These are phyloP conservation scores for Neoarius graeffei DNA, from an alignment of 2,113 vertebrate species.

Conservation along the genomic window DNA sequence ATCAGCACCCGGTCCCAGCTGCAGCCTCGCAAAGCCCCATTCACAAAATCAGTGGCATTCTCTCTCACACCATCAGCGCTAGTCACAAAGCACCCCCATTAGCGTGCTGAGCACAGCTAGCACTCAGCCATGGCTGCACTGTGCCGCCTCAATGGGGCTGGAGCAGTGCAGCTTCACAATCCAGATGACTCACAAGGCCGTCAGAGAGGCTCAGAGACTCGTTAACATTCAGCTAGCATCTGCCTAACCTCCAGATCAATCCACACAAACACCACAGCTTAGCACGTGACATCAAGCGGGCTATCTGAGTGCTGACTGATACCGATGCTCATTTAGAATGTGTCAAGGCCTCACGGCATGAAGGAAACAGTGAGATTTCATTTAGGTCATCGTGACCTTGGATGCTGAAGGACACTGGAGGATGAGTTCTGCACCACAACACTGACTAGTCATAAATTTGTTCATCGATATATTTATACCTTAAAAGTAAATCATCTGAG, in stretches of 20 bases:
- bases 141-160: constrained; percentile 33
- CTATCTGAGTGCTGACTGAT: constrained; percentile 10
- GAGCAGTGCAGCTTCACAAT: constrained; percentile 21
- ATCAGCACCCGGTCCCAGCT: constrained; percentile 34
- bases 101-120: constrained; percentile 48
- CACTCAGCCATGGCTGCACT: constrained; percentile 22
- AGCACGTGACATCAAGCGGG: constrained; percentile 21
- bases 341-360: not conserved
- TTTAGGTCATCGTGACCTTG: not conserved
- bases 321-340: not conserved
- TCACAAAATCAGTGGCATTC: constrained; percentile 50
- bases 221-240: constrained; percentile 52
- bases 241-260: constrained; percentile 42
- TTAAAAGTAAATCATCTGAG: not conserved
- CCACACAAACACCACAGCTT: not conserved
- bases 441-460: not conserved
- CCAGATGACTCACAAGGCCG: constrained; percentile 47
- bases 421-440: not conserved
- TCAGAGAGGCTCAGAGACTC: constrained; percentile 28
- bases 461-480: not conserved
- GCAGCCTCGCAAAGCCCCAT: constrained; percentile 39
- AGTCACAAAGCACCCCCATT: constrained; percentile 43
- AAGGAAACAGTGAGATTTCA: not conserved
- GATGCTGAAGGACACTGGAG: not conserved
- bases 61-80: constrained; percentile 16